These are phyloP conservation scores for Ceratina australensis DNA, from an alignment of 1,140 invertebrate genomes.

Conservation along the genomic window DNA sequence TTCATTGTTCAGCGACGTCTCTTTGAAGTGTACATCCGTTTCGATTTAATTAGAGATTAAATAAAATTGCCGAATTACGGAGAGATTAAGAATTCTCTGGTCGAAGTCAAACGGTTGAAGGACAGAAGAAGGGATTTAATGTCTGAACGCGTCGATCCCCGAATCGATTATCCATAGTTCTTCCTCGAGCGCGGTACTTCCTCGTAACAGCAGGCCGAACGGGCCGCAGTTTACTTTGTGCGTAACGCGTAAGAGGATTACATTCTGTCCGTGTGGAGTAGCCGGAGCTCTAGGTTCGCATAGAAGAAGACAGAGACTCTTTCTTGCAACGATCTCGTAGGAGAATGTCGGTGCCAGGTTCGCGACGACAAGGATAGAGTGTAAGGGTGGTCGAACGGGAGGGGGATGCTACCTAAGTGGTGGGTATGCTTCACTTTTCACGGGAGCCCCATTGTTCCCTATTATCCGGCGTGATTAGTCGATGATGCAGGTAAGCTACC, in stretches of 20 bases:
- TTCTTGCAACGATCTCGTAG: conserved; percentile 13
- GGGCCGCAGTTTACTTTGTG: conserved; percentile 76
- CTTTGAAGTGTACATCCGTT: no score
- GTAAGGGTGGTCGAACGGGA: conserved; percentile 40
- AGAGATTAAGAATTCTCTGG: no score
- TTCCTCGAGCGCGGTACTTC: conserved; percentile 40
- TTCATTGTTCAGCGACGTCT: no score
- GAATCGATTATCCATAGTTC: neutral
- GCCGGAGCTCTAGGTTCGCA: conserved; percentile 24
- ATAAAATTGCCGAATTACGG: no score
- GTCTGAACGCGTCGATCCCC: conserved; percentile 28
- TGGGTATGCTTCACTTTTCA: conserved; percentile 76
- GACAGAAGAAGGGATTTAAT: neutral
- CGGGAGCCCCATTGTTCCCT: conserved; percentile 75
- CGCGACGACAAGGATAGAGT: neutral
- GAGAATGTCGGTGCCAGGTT: neutral
- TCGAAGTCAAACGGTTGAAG: neutral
- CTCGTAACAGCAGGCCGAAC: conserved; percentile 67
- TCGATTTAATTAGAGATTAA: no score
- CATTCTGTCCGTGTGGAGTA: conserved; percentile 42
- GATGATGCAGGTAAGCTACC: conserved; percentile 79
- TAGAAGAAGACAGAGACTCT: conserved; percentile 10
- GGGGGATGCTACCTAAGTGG: conserved; percentile 67
- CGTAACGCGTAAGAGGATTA: conserved; percentile 78
- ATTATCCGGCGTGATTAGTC: conserved; percentile 80